These are phyloP conservation scores for Caenorhabditis zanzibari DNA, from an alignment of 2,888 invertebrate species.

Conservation along the genomic window DNA sequence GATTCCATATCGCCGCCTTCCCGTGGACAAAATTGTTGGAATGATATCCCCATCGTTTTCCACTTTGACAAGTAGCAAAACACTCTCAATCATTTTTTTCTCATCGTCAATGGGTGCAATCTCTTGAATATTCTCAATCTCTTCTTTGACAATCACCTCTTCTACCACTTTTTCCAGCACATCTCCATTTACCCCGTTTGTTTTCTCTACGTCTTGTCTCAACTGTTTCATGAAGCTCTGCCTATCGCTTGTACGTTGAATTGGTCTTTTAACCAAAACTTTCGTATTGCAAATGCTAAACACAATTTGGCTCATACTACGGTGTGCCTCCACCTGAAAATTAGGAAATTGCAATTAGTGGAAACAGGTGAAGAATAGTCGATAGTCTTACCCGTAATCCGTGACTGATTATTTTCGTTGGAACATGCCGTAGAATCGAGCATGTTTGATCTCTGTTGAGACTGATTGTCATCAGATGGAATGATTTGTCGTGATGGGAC, in stretches of 20 bases:
- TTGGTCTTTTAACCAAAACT: constrained; percentile 30
- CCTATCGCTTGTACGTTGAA: constrained; percentile 48
- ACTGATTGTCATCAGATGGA: constrained; percentile 60
- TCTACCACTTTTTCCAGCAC: constrained; percentile 37
- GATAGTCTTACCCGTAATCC: constrained; percentile 48
- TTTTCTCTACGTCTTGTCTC: constrained; percentile 41
- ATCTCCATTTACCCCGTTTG: constrained; percentile 27
- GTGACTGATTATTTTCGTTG: constrained; percentile 57
- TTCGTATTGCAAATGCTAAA: constrained; percentile 67
- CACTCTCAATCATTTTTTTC: constrained; percentile 63
- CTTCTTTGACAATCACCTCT: constrained; percentile 38
- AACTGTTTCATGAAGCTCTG: constrained; percentile 65
- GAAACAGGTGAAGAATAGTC: constrained; percentile 17
- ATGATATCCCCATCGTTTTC: constrained; percentile 61
- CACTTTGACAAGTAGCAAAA: constrained; percentile 56
- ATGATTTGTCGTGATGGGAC: constrained; percentile 61
- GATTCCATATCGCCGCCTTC: constrained; percentile 63
- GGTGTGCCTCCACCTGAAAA: constrained; percentile 65
- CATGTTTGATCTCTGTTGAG: constrained; percentile 52
- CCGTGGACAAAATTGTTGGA: constrained; percentile 63
- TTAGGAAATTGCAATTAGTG: not conserved
- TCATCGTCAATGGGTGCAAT: constrained; percentile 24
- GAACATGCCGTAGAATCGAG: constrained; percentile 51
- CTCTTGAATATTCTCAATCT: constrained; percentile 10
- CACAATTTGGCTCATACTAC: constrained; percentile 66